Base-by-base conservation (phyloP, 2,797 vertebrate genomes). In the Pangasius mekongensis region DNA sequence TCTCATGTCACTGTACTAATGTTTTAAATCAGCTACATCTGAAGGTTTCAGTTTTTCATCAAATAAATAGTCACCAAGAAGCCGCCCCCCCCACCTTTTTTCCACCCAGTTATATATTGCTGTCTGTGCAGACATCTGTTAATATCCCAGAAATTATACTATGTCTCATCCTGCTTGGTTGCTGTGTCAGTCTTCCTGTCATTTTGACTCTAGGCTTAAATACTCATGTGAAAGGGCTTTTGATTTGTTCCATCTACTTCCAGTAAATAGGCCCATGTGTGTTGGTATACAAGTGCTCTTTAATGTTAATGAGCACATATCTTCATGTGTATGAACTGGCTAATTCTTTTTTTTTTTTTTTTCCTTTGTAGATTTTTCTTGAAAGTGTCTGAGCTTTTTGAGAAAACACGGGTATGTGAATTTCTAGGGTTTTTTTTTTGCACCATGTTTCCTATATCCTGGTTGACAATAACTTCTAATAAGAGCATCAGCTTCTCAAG, bases 331-430 rank as follows among this genome's bases (percentile, higher is more conserved):
- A n/a, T 80, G 0, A 24, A 58, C 13, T 56, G 30, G 18, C 36
- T 43, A 16, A 83, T 76, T 78, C 2, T 71, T 16, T 27, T 13
- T 81, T 3, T 71, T 16, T 27, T 13, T 81, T 3, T 89, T 43
- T 87, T n/a, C 88, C 1, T 81, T 52, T 27, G 87, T n/a, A 99
- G 98, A 93, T 99, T 99, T 95, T 99, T 99, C 95, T 95, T 99
- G 92, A 98, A 99, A 94, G 98, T 99, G 90, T 99, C 98, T 0
- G 98, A 99, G 93, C 95, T 99, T 89, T 98, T 99, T 94, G 98
- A 99, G 94, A 99, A 99, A 94, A 99, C 98, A 27, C 96, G 98
- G 97, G 98, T 99, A 96, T 81, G 97, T 96, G 5, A n/a, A 69
- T 76, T 74, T 82, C 16, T 66, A 22, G 0, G 30, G n/a, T n/a